Evolutionary conservation across 1,140 invertebrate species (phyloP).

Genomic region (Dreissena rostriformis): DNA sequence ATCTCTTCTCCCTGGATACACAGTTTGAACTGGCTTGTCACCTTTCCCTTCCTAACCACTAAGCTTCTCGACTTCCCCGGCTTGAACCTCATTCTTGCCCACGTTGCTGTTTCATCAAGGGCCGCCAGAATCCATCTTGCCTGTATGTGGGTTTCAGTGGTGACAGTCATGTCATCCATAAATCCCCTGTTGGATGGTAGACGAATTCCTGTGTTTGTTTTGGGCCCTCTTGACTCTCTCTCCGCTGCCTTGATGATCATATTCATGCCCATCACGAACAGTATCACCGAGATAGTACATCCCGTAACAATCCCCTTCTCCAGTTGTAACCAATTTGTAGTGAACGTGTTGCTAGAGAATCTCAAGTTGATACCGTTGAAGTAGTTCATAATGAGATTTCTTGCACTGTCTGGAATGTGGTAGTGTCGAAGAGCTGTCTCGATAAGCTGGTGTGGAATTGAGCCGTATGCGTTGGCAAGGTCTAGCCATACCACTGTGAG

Average conservation of each 20-base stretch:
- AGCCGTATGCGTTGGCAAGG: slow-evolving; percentile 27
- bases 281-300: slow-evolving; percentile 9
- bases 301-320: slow-evolving; percentile 27
- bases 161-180: slow-evolving; percentile 24
- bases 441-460: slow-evolving; percentile 9
- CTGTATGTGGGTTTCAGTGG: slow-evolving; percentile 15
- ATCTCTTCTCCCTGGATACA: slow-evolving; percentile 27
- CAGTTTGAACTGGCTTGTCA: not conserved
- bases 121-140: not conserved
- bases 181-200: no score
- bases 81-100: slow-evolving; percentile 30
- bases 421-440: slow-evolving; percentile 1
- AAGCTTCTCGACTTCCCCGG: slow-evolving; percentile 24
- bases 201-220: not conserved
- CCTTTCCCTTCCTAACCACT: slow-evolving; percentile 20
- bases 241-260: slow-evolving; percentile 22
- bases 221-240: not conserved
- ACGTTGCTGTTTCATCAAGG: not conserved
- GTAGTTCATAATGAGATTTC: not conserved
- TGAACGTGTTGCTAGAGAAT: not conserved
- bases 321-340: not conserved
- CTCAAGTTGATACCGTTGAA: slow-evolving; percentile 3
- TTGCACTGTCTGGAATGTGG: slow-evolving; percentile 11
- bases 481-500: slow-evolving; percentile 35
- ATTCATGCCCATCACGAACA: slow-evolving; percentile 36